Conservation (phyloP, 2,888 invertebrate genomes). For the Cheilosia scutellata region DNA sequence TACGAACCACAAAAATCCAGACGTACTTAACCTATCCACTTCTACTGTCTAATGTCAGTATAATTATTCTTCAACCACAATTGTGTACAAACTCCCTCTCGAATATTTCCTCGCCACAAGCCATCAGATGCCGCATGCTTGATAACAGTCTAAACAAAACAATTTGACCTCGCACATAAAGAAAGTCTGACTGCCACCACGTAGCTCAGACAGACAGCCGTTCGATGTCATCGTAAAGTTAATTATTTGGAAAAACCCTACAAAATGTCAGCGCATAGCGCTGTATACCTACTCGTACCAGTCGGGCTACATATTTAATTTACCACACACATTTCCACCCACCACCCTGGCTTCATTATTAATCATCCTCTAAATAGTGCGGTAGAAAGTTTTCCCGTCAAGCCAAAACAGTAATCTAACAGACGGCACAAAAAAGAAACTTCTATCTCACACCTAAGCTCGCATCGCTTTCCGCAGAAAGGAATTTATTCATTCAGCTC, state of each 20-base stretch:
- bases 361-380: conserved; percentile 72
- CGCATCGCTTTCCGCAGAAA: conserved; percentile 8
- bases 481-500: conserved; percentile 67
- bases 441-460: conserved; percentile 5
- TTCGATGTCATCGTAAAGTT: conserved; percentile 69
- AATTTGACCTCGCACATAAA: conserved; percentile 30
- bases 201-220: conserved; percentile 33
- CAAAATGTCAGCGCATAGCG: conserved; percentile 28
- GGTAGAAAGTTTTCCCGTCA: conserved; percentile 71
- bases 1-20: background rate
- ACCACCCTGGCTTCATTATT: conserved; percentile 42
- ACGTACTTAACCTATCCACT: background rate
- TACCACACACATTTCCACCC: conserved; percentile 16
- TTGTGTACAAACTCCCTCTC: background rate
- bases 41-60: background rate
- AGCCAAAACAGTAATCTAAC: conserved; percentile 55
- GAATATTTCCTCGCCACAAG: background rate
- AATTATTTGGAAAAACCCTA: conserved; percentile 70
- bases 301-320: conserved; percentile 26
- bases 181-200: conserved; percentile 25
- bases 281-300: conserved; percentile 18
- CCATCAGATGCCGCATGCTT: conserved; percentile 18
- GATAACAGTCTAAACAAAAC: conserved; percentile 18
- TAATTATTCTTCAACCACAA: background rate
- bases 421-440: conserved; percentile 13